A percentile compares a stretch with the other conserved stretches of the same genome.
Conservation (phyloP, 2,888 invertebrate genomes). For the Chrysomela aeneicollis region DNA sequence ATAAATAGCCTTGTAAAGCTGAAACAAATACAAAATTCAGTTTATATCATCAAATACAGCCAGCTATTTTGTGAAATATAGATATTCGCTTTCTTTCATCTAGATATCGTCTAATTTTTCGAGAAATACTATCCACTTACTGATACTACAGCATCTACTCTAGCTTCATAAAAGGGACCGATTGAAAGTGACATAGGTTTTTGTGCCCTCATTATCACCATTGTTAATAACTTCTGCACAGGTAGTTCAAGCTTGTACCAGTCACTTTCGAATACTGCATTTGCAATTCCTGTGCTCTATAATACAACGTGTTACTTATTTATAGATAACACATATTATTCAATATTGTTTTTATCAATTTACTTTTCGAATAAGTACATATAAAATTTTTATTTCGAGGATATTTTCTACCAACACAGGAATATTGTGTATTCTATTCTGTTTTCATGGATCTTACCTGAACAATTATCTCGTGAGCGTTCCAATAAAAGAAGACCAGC, state of each 20-base stretch:
- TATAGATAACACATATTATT: neutral
- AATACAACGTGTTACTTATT: slow-evolving; percentile 11
- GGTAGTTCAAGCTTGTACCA: slow-evolving; percentile 32
- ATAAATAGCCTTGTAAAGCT: slow-evolving; percentile 39
- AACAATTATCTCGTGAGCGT: slow-evolving; percentile 29
- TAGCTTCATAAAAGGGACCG: slow-evolving; percentile 38
- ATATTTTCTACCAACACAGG: too few species aligned
- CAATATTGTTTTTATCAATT: neutral
- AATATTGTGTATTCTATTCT: neutral
- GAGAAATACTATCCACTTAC: slow-evolving; percentile 29
- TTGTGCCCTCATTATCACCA: slow-evolving; percentile 39
- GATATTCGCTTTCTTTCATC: too few species aligned
- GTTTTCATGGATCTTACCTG: slow-evolving; percentile 19
- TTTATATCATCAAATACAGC: too few species aligned
- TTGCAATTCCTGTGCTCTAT: slow-evolving; percentile 25
- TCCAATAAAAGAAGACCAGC: slow-evolving; percentile 34
- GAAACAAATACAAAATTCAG: slow-evolving; percentile 23
- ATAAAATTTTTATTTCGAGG: too few species aligned
- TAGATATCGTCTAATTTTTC: too few species aligned
- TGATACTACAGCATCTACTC: slow-evolving; percentile 37
- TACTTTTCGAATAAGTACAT: too few species aligned
- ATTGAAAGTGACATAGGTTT: slow-evolving; percentile 41
- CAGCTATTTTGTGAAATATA: too few species aligned
- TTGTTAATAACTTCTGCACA: slow-evolving; percentile 30
- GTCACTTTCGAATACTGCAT: slow-evolving; percentile 36